Evolutionary conservation across 2,113 vertebrate species (phyloP).

Genomic region (Upupa epops): DNA sequence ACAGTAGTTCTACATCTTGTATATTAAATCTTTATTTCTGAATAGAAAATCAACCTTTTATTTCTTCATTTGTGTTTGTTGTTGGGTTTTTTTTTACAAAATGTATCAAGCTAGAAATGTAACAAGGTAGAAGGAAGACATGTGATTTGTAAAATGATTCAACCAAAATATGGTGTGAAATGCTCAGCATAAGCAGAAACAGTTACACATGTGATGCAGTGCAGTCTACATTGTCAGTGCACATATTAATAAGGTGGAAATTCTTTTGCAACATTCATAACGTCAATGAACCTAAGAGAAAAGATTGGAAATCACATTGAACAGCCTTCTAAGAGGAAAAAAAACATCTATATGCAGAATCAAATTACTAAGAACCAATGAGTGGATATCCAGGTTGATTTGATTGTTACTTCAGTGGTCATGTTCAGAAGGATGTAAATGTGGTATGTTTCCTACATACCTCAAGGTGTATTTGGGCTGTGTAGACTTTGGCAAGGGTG

Average conservation of each 20-base stretch:
- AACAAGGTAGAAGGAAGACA: conserved; percentile 42
- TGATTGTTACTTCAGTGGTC: neutral
- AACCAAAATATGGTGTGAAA: neutral
- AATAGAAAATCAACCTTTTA: conserved; percentile 69
- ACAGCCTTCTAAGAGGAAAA: conserved; percentile 19
- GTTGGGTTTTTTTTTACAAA: conserved; percentile 19
- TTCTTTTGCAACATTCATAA: neutral
- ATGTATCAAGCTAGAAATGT: conserved; percentile 35
- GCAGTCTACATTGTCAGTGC: neutral
- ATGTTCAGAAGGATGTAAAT: neutral
- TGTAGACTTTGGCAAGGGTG: conserved; percentile 13
- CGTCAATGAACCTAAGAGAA: conserved; percentile 55
- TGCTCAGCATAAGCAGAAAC: neutral
- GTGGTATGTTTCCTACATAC: neutral
- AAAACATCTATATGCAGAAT: neutral
- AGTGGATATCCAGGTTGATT: neutral
- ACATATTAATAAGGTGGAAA: neutral
- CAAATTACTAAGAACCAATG: conserved; percentile 2
- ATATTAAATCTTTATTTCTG: conserved; percentile 66
- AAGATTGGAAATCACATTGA: conserved; percentile 43
- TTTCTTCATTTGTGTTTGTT: neutral
- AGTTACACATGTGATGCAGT: neutral
- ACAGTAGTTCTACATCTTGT: conserved; percentile 66
- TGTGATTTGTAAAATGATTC: neutral
- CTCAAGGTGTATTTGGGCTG: conserved; percentile 31